Conservation (phyloP, 2,888 invertebrate species). For the Saturnia pavonia region DNA sequence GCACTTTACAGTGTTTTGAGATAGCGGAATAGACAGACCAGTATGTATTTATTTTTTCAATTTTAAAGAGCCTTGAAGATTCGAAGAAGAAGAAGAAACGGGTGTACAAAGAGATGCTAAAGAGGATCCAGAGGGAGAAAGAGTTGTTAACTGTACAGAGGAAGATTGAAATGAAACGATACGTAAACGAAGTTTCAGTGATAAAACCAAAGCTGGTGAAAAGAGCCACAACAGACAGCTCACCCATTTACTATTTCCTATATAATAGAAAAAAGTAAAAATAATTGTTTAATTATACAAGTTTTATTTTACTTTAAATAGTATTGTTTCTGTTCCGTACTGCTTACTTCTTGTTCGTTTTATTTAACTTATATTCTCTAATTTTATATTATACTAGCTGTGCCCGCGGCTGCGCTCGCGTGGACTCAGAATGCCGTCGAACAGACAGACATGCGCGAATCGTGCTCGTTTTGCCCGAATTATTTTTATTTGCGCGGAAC, state of each 20-base stretch:
- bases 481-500: too few relatives aligned
- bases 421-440: too few relatives aligned
- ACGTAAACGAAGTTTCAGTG: constrained; percentile 84
- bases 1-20: too few relatives aligned
- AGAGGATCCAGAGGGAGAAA: constrained; percentile 89
- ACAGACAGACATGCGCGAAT: too few relatives aligned
- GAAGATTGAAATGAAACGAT: constrained; percentile 88
- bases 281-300: constrained; percentile 12
- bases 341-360: background rate
- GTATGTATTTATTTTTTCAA: background rate
- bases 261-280: constrained; percentile 90
- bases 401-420: too few relatives aligned
- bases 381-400: too few relatives aligned
- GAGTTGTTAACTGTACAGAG: constrained; percentile 88
- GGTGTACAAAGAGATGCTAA: constrained; percentile 87
- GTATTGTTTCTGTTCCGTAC: background rate
- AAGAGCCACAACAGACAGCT: constrained; percentile 83
- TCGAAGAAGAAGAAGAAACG: constrained; percentile 83
- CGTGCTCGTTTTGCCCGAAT: too few relatives aligned
- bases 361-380: too few relatives aligned
- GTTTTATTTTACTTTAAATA: background rate
- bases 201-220: constrained; percentile 85
- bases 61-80: constrained; percentile 62
- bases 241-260: constrained; percentile 91
- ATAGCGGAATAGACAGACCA: background rate